A percentile compares a stretch with the other conserved stretches of the same genome.
These are phyloP conservation scores for Amorpha juglandis DNA, from an alignment of 2,888 invertebrate species.

Conservation along the genomic window DNA sequence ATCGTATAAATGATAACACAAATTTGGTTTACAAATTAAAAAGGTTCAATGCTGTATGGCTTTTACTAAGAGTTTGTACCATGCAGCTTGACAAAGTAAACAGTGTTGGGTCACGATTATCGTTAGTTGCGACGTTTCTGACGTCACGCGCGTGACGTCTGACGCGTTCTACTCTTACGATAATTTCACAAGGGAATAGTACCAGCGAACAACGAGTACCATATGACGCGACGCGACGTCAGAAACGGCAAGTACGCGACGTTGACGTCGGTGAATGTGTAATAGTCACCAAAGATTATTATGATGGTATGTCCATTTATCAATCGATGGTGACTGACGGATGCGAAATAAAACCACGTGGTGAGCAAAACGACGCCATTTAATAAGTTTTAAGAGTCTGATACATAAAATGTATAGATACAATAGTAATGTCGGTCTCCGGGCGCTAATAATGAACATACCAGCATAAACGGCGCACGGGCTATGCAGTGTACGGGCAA, in stretches of 20 bases:
- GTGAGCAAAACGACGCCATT: constrained; percentile 74
- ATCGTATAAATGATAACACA: constrained; percentile 53
- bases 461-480: constrained; percentile 65
- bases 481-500: constrained; percentile 35
- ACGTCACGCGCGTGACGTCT: background rate
- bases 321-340: constrained; percentile 51
- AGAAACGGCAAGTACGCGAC: background rate
- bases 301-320: constrained; percentile 77
- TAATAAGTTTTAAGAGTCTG: constrained; percentile 76
- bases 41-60: background rate
- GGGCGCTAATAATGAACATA: constrained; percentile 72
- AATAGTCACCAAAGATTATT: constrained; percentile 54
- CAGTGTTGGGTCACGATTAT: background rate
- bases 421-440: constrained; percentile 49
- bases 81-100: constrained; percentile 7
- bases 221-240: background rate
- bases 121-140: background rate
- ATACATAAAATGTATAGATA: constrained; percentile 65
- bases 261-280: constrained; percentile 16
- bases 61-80: background rate
- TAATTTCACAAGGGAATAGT: background rate
- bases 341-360: constrained; percentile 74
- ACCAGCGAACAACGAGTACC: background rate
- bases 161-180: no score
- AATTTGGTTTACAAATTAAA: constrained; percentile 50